Percentiles rank a stretch among this genome's conserved stretches.
Conservation (phyloP, 2,888 invertebrate species). For the Philonicus albiceps region DNA sequence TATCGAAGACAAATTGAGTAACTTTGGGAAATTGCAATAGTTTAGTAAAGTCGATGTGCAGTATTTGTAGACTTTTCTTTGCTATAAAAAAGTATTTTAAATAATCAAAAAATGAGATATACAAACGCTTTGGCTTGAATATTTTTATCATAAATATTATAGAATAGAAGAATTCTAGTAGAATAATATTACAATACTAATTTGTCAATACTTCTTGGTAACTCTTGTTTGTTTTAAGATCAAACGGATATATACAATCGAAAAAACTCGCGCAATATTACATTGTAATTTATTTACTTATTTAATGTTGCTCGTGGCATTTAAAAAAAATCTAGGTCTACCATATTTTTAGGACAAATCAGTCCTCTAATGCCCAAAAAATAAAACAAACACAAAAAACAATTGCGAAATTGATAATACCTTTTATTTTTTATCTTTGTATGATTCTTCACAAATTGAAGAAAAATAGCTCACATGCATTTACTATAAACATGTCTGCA, state of each 20-base stretch:
- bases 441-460: too few relatives aligned
- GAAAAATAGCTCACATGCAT: too few relatives aligned
- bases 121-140: slow-evolving; percentile 38
- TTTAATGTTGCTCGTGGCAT: neutral
- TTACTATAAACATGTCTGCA: too few relatives aligned
- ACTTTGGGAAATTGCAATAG: slow-evolving; percentile 15
- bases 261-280: neutral
- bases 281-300: neutral
- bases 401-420: too few relatives aligned
- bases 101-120: neutral
- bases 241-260: neutral
- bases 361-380: too few relatives aligned
- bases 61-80: slow-evolving; percentile 45
- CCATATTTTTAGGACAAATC: too few relatives aligned
- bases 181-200: neutral
- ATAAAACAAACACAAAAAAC: too few relatives aligned
- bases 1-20: neutral
- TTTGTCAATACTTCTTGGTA: neutral
- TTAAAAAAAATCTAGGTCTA: neutral
- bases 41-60: slow-evolving; percentile 48
- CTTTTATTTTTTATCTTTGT: too few relatives aligned
- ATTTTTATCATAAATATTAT: neutral
- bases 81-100: neutral
- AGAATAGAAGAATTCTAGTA: neutral
- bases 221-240: neutral